These are phyloP conservation scores for Pseudochromis fuscus DNA, from an alignment of 2,797 vertebrate species.

Conservation along the genomic window DNA sequence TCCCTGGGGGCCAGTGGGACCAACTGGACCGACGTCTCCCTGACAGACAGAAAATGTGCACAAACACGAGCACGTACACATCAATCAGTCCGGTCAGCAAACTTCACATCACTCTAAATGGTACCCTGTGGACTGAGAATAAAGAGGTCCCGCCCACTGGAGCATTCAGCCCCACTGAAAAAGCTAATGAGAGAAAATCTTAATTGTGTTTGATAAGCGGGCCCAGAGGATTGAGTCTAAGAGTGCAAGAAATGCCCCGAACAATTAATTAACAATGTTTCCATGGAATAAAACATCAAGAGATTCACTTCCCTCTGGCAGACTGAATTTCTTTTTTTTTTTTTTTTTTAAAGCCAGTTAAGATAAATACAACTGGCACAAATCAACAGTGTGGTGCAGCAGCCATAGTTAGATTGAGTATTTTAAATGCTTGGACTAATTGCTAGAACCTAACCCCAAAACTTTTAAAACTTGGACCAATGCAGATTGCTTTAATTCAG, in stretches of 20 bases:
- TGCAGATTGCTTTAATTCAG: not conserved
- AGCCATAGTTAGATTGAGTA: not conserved
- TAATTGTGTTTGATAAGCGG: slow-evolving; percentile 69
- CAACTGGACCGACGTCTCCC: slow-evolving; percentile 89
- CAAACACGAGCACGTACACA: slow-evolving; percentile 10
- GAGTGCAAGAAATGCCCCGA: slow-evolving; percentile 52
- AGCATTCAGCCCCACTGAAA: slow-evolving; percentile 51
- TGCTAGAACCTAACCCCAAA: not conserved
- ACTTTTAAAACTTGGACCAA: not conserved
- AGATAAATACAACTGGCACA: slow-evolving; percentile 23
- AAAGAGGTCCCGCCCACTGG: slow-evolving; percentile 50
- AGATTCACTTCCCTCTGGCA: slow-evolving; percentile 50
- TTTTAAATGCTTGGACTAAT: not conserved
- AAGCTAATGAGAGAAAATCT: slow-evolving; percentile 67
- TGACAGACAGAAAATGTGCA: slow-evolving; percentile 61
- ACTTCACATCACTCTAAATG: slow-evolving; percentile 44
- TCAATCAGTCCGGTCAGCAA: slow-evolving; percentile 23
- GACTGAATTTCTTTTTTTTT: slow-evolving; percentile 21
- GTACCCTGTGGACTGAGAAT: slow-evolving; percentile 56
- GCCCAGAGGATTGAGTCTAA: slow-evolving; percentile 64
- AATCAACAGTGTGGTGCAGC: slow-evolving; percentile 1
- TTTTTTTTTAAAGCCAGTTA: slow-evolving; percentile 17
- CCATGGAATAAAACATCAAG: slow-evolving; percentile 55
- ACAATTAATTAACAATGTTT: slow-evolving; percentile 74
- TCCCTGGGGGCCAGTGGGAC: slow-evolving; percentile 85